Conservation (phyloP, 2,888 invertebrate species). For the Allophyes oxyacanthae region DNA sequence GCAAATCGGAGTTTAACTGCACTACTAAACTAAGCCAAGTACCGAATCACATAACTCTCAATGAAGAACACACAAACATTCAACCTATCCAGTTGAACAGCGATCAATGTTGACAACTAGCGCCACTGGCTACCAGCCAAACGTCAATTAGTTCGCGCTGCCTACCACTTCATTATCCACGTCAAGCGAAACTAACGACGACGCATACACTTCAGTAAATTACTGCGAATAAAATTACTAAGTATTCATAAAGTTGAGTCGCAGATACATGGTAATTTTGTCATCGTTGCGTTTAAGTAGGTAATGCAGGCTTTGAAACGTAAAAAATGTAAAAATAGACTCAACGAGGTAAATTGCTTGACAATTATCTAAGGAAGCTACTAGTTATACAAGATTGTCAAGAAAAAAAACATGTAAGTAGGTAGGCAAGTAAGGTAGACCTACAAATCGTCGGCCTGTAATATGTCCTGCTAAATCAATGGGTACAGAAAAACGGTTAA, state of each 20-base stretch:
- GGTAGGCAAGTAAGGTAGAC: no score
- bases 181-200: slow-evolving; percentile 46
- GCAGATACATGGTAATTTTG: slow-evolving; percentile 12
- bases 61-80: neutral
- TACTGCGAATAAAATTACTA: slow-evolving; percentile 6
- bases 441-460: no score
- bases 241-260: neutral
- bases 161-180: slow-evolving; percentile 44
- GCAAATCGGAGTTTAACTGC: no score
- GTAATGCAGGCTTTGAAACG: neutral
- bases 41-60: neutral
- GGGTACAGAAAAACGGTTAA: no score
- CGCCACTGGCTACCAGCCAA: slow-evolving; percentile 50
- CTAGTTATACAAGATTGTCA: no score
- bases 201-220: neutral
- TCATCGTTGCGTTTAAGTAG: slow-evolving; percentile 12
- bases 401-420: no score
- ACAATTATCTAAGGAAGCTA: neutral
- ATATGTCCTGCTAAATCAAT: no score
- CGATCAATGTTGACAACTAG: slow-evolving; percentile 28
- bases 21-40: no score
- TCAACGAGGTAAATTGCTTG: slow-evolving; percentile 1
- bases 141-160: slow-evolving; percentile 46
- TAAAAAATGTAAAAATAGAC: neutral
- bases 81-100: slow-evolving; percentile 6